Percentiles rank a stretch among this genome's conserved stretches.
Conservation (phyloP, 1,140 invertebrate genomes). For the Diabrotica virgifera region DNA sequence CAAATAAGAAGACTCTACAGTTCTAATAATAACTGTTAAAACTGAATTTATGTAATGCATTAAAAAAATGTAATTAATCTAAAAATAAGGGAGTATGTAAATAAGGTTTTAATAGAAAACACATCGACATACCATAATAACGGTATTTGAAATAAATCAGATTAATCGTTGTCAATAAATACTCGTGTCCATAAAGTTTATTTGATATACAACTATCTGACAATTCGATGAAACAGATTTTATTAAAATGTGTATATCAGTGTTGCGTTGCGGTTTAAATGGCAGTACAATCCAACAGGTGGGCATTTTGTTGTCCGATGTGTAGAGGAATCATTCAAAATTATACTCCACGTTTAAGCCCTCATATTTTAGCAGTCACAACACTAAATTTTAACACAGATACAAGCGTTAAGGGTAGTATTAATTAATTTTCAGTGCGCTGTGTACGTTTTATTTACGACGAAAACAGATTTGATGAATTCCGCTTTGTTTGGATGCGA, state of each 20-base stretch:
- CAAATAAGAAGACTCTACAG: too few species aligned
- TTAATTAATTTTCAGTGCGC: background rate
- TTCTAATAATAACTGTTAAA: too few species aligned
- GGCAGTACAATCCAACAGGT: slow-evolving; percentile 1
- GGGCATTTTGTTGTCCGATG: background rate
- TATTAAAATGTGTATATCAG: background rate
- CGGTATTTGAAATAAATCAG: too few species aligned
- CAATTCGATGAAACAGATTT: background rate
- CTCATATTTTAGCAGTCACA: background rate
- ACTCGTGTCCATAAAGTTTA: too few species aligned
- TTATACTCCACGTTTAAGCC: background rate
- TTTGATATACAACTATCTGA: background rate
- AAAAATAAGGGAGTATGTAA: too few species aligned
- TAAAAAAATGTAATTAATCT: too few species aligned
- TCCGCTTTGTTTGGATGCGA: too few species aligned
- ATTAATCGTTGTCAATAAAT: too few species aligned
- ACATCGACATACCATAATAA: too few species aligned
- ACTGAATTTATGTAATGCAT: too few species aligned
- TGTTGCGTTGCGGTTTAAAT: background rate
- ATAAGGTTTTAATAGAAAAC: too few species aligned
- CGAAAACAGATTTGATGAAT: background rate
- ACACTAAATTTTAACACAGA: slow-evolving; percentile 1
- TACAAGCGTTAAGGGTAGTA: background rate
- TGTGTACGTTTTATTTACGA: background rate
- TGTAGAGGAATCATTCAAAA: slow-evolving; percentile 1